phyloP scores from a whole-genome alignment of 1,140 invertebrate genomes.

The Drosophila parvula region DNA sequence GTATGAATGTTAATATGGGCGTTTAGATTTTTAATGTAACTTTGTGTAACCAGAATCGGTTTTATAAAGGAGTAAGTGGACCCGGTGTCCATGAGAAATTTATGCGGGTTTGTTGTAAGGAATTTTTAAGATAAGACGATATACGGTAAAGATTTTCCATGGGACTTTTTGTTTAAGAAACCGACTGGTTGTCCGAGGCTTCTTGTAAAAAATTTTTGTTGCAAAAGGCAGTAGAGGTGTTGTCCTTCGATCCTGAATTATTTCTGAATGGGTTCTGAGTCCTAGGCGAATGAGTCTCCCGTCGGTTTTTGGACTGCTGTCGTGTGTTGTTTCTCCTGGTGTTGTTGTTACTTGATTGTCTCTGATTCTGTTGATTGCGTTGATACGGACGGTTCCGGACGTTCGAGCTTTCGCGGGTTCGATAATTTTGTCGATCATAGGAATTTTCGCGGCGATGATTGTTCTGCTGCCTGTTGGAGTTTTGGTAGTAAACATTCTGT shows the following conservation, averaged over 20 bases:
- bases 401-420: constrained; percentile 1
- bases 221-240: too few species aligned
- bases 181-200: constrained; percentile 4
- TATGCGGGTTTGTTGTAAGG: neutral
- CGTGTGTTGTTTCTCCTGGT: neutral
- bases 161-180: neutral
- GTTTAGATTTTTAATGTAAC: neutral
- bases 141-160: constrained; percentile 10
- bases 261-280: too few species aligned
- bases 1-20: neutral
- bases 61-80: constrained; percentile 16
- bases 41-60: neutral
- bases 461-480: neutral
- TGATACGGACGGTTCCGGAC: constrained; percentile 10
- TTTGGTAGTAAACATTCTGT: neutral
- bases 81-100: constrained; percentile 1
- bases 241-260: too few species aligned
- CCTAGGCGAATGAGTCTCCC: too few species aligned
- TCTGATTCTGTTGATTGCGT: constrained; percentile 9
- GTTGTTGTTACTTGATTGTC: constrained; percentile 3
- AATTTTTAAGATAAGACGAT: constrained; percentile 4
- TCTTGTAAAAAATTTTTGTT: neutral
- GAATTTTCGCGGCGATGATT: constrained; percentile 2
- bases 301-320: too few species aligned
- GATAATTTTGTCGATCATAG: constrained; percentile 6